Evolutionary conservation across 2,113 vertebrate species (phyloP).

Genomic region (Edolisoma coerulescens): DNA sequence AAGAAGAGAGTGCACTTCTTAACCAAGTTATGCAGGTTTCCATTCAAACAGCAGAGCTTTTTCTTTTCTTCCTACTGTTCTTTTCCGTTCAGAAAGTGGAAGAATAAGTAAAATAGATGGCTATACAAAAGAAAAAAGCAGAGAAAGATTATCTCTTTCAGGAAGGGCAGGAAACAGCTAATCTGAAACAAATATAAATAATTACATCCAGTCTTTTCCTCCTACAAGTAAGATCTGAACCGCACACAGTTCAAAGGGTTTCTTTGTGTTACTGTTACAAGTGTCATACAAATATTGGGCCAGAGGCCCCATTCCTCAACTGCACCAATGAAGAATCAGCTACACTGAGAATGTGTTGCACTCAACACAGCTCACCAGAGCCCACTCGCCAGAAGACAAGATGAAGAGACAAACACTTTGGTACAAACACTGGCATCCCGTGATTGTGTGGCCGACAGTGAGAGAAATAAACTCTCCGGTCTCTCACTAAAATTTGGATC

Average conservation of each 20-base stretch:
- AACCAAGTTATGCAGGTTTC: neutral
- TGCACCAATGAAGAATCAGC: neutral
- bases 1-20: neutral
- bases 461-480: neutral
- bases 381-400: neutral
- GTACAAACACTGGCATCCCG: neutral
- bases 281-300: neutral
- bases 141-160: neutral
- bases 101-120: neutral
- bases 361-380: neutral
- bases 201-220: neutral
- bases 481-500: neutral
- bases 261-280: neutral
- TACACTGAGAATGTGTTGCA: neutral
- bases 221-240: neutral
- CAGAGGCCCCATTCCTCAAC: neutral
- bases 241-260: neutral
- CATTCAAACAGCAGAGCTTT: neutral
- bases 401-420: neutral
- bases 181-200: neutral
- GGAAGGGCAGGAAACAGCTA: neutral
- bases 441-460: rapidly evolving
- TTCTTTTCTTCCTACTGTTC: neutral
- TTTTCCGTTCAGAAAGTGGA: neutral
- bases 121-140: neutral